A percentile compares a stretch with the other conserved stretches of the same genome.
Conservation (phyloP, 2,888 invertebrate species). For the Pandemis heparana region DNA sequence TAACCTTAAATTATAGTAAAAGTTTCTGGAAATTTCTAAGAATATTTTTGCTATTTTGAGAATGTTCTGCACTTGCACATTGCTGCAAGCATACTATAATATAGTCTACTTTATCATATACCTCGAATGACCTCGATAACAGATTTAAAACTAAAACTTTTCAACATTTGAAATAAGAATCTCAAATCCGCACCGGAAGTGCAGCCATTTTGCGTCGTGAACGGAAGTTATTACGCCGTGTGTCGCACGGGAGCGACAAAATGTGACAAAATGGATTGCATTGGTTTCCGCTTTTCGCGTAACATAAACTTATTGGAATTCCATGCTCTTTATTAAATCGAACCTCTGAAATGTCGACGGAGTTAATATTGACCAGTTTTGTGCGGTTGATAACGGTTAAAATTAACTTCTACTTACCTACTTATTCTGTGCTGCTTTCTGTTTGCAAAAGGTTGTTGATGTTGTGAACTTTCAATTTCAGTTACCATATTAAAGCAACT, state of each 20-base stretch:
- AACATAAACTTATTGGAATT: not conserved
- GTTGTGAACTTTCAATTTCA: not conserved
- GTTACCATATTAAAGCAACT: not conserved
- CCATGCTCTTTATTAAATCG: not conserved
- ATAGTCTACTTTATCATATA: not conserved
- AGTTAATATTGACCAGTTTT: not conserved
- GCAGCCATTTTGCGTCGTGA: conserved; percentile 34
- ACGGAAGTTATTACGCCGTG: conserved; percentile 34
- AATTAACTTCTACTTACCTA: not conserved
- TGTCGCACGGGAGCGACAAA: conserved; percentile 23
- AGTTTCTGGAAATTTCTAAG: no score
- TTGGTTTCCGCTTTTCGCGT: conserved; percentile 14
- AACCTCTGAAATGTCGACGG: not conserved
- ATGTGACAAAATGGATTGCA: conserved; percentile 28
- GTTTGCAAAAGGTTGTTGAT: not conserved
- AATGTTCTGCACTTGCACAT: no score
- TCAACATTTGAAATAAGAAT: conserved; percentile 20
- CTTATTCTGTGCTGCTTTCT: not conserved
- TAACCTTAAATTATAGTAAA: no score
- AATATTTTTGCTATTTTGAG: no score
- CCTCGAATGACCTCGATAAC: not conserved
- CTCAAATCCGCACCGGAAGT: conserved; percentile 21
- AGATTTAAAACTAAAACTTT: conserved; percentile 7
- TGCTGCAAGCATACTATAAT: not conserved
- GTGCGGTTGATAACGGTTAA: not conserved